phyloP scores from a whole-genome alignment of 2,797 vertebrate genomes.

The Sebastes alutus region DNA sequence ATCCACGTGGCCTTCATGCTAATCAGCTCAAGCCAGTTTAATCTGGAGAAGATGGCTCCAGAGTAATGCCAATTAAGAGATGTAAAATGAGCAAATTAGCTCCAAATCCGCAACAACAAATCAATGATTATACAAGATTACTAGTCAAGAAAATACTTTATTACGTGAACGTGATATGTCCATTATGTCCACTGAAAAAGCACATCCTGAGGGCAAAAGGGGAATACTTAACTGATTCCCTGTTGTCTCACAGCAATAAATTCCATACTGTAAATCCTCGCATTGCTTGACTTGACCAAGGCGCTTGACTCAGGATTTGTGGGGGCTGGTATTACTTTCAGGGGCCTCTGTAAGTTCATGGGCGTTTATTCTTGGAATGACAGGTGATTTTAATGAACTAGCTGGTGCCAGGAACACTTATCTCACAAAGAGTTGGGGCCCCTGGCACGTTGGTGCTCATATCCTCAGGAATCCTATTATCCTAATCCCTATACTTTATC shows the following conservation, averaged over 20 bases:
- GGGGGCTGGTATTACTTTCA: neutral
- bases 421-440: neutral
- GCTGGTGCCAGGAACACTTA: neutral
- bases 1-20: slow-evolving; percentile 20
- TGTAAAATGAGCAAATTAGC: neutral
- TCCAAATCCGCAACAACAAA: neutral
- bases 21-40: slow-evolving; percentile 15
- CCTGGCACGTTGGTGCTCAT: neutral
- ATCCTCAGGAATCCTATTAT: neutral
- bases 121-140: neutral
- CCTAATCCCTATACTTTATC: neutral
- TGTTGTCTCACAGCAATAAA: neutral
- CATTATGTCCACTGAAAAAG: neutral
- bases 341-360: neutral
- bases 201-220: neutral
- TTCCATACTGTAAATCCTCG: neutral
- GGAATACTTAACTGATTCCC: neutral
- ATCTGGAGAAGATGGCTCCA: neutral
- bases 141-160: slow-evolving; percentile 1
- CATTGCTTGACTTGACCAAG: neutral
- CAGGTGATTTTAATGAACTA: neutral
- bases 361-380: neutral
- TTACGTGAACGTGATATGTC: neutral
- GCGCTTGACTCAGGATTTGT: neutral
- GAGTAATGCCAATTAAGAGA: slow-evolving; percentile 4